phyloP scores from a whole-genome alignment of 1,140 invertebrate species.

The Brachionus sp. region DNA sequence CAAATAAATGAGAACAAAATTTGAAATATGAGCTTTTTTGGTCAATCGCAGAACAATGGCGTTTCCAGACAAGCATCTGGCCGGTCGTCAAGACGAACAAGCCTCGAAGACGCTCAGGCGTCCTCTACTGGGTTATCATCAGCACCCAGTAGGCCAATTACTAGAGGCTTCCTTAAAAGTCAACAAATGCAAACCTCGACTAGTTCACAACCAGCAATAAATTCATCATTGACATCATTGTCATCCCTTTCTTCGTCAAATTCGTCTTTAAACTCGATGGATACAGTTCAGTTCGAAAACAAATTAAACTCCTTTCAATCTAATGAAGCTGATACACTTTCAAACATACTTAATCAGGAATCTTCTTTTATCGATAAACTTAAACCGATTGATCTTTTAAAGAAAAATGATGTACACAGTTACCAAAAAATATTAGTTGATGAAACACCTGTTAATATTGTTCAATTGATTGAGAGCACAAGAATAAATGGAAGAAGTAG shows the following conservation, averaged over 20 bases:
- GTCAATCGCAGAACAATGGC: neutral
- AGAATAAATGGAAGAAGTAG: neutral
- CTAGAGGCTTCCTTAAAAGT: neutral
- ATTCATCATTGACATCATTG: neutral
- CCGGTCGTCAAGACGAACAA: neutral
- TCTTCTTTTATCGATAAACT: neutral
- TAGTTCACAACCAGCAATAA: neutral
- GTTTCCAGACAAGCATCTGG: neutral
- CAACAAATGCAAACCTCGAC: neutral
- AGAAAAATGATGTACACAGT: neutral
- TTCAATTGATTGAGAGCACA: neutral
- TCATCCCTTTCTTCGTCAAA: constrained; percentile 5
- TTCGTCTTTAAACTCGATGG: constrained; percentile 21
- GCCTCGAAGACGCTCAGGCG: neutral
- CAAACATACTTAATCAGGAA: neutral
- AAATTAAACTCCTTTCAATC: neutral
- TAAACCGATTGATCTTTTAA: neutral
- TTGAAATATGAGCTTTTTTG: constrained; percentile 6
- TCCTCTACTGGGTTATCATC: neutral
- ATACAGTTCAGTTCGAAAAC: neutral
- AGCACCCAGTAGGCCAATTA: neutral
- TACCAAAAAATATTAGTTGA: constrained; percentile 8
- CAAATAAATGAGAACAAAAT: neutral
- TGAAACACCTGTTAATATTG: neutral
- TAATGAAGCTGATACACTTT: neutral